phyloP scores from a whole-genome alignment of 2,797 vertebrate genomes.

The Onychomys torridus region DNA sequence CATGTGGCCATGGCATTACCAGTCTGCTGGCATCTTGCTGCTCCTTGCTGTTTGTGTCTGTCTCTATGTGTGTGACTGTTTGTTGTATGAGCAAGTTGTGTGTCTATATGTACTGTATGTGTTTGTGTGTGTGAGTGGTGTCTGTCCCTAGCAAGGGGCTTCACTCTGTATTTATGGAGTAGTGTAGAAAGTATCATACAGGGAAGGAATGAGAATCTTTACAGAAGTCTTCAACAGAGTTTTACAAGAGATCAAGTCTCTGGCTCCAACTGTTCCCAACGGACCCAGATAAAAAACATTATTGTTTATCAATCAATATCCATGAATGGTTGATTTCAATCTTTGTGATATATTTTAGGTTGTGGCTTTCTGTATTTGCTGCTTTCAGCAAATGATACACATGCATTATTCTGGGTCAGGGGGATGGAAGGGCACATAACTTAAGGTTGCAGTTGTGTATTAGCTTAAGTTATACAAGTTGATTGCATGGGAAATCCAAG shows the following conservation, averaged over 20 bases:
- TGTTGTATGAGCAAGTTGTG: background rate
- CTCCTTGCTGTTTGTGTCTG: too few species aligned
- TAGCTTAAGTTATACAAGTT: background rate
- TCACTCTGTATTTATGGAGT: background rate
- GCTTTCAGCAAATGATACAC: background rate
- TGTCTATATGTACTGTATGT: background rate
- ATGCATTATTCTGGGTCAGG: background rate
- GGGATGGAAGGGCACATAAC: too few species aligned
- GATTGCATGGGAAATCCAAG: too few species aligned
- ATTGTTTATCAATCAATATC: background rate
- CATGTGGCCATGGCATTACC: too few species aligned
- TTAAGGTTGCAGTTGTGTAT: too few species aligned
- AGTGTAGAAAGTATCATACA: too few species aligned
- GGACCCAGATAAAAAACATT: background rate
- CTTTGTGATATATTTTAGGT: background rate
- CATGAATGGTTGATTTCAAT: background rate
- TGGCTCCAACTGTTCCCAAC: background rate
- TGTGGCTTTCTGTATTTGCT: background rate
- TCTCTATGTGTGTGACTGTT: background rate
- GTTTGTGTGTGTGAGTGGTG: background rate
- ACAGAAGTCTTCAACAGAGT: background rate
- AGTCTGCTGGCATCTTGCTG: too few species aligned
- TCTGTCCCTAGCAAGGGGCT: background rate
- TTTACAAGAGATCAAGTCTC: background rate
- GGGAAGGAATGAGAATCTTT: background rate